Percentiles rank a stretch among this genome's conserved stretches.
Evolutionary conservation across 2,113 vertebrate species (phyloP).

Genomic region (Bungarus multicinctus): DNA sequence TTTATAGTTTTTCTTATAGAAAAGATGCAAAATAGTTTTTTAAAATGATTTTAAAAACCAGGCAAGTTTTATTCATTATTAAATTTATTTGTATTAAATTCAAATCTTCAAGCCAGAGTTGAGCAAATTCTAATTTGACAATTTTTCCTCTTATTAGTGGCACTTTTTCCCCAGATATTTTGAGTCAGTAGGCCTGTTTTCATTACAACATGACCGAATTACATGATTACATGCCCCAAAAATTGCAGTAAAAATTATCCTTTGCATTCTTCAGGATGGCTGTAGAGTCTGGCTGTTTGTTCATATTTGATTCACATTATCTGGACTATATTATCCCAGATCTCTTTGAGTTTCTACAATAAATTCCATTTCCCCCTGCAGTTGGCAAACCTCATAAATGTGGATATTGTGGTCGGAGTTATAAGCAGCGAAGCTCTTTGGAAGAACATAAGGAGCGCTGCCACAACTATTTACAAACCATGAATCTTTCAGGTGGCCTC

Average conservation of each 20-base stretch:
- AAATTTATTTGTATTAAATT: neutral
- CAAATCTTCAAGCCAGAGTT: neutral
- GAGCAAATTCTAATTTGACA: neutral
- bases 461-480: constrained; percentile 97
- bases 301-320: neutral
- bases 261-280: neutral
- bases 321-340: constrained; percentile 4
- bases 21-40: neutral
- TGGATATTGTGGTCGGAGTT: constrained; percentile 96
- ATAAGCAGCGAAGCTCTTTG: constrained; percentile 97
- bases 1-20: neutral
- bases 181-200: neutral
- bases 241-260: neutral
- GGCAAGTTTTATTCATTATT: neutral
- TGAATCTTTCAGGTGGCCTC: constrained; percentile 89
- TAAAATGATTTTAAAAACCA: neutral
- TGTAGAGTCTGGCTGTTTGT: neutral
- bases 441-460: constrained; percentile 99
- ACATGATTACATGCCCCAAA: neutral
- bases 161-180: neutral
- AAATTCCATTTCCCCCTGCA: constrained; percentile 66
- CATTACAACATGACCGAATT: neutral
- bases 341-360: constrained; percentile 45
- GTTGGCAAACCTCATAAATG: constrained; percentile 99
- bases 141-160: neutral